A percentile compares a stretch with the other conserved stretches of the same genome.
Evolutionary conservation across 2,888 invertebrate species (phyloP).

Genomic region (Laspeyria flexula): DNA sequence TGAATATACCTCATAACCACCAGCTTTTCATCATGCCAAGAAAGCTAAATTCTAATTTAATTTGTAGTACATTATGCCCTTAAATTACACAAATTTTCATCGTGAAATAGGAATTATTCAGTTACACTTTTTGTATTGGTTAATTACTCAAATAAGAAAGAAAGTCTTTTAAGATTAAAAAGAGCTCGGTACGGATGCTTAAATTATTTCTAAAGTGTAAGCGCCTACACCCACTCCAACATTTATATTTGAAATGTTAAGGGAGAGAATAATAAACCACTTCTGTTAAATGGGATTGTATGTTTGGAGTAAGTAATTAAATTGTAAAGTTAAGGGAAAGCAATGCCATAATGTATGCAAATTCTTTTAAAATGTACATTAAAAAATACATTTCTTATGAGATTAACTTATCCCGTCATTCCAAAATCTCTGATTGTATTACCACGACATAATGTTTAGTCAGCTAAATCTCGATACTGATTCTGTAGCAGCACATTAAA

Average conservation of each 20-base stretch:
- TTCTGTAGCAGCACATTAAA: conserved; percentile 11
- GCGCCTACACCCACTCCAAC: conserved; percentile 10
- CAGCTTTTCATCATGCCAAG: too few species aligned
- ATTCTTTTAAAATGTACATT: conserved; percentile 14
- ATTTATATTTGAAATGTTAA: conserved; percentile 33
- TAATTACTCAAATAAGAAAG: neutral
- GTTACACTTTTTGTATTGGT: neutral
- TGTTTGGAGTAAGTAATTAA: conserved; percentile 44
- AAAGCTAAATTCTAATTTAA: too few species aligned
- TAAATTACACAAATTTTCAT: neutral
- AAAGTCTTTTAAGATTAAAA: neutral
- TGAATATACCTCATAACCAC: too few species aligned
- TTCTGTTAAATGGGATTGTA: conserved; percentile 37
- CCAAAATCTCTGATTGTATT: too few species aligned
- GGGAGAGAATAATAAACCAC: conserved; percentile 34
- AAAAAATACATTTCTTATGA: too few species aligned
- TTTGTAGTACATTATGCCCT: too few species aligned
- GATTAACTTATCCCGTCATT: too few species aligned
- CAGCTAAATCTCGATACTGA: conserved; percentile 9
- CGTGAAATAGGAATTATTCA: neutral
- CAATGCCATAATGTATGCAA: conserved; percentile 29
- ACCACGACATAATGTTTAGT: too few species aligned
- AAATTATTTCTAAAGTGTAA: conserved; percentile 13
- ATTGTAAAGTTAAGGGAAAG: conserved; percentile 36
- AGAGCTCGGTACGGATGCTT: neutral